Base-by-base conservation (phyloP, 2,888 invertebrate genomes). In the Octodonta nipae region DNA sequence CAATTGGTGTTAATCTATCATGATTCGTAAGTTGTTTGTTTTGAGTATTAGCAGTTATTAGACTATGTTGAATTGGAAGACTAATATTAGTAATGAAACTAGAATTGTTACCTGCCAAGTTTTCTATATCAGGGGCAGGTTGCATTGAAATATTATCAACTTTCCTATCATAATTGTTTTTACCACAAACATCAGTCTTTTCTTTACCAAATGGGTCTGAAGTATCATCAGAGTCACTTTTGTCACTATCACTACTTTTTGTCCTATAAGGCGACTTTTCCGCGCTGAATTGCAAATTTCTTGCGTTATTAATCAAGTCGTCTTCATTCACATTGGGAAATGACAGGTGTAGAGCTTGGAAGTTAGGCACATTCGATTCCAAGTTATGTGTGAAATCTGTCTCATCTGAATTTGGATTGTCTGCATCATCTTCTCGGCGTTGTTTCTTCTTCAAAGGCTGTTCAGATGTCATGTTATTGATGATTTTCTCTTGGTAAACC, bases 371-470 rank as follows among this genome's bases (percentile, higher is more conserved):
- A 26, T 51, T 52, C 26, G 60, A 64, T 43, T 70, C 68, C 14
- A 63, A 51, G 29, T 61, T 64, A 40, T 67, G 67, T 37, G 71
- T 69, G 13, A 67, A 60, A 32, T 70, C 70, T 32, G 65, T 64
- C 41, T 72, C 72, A 42, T 73, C 74, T n/a, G 30, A 20, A 8
- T 8, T 2, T 12, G 43, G 28, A 40, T 71, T 70, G 6, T 71
- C 70, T 5, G 68, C 68, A 45, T 77, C 62, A 38, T 63, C 66
- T 28, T 58, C 63, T 46, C 82, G 75, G 53, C 82, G 73, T 56
- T 79, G 76, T 57, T 85, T 78, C 67, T 86, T 86, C 58, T 82
- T 84, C 49, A 79, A 78, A 45, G 86, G 86, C 65, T 85, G 85
- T 63, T 83, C 79, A 47, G 75, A 75, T 55, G 73, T 76, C 5